Evolutionary conservation across 2,113 vertebrate genomes (phyloP), one percentile per base, ranked within the genome.

Genomic region (Cinclus mexicanus): DNA sequence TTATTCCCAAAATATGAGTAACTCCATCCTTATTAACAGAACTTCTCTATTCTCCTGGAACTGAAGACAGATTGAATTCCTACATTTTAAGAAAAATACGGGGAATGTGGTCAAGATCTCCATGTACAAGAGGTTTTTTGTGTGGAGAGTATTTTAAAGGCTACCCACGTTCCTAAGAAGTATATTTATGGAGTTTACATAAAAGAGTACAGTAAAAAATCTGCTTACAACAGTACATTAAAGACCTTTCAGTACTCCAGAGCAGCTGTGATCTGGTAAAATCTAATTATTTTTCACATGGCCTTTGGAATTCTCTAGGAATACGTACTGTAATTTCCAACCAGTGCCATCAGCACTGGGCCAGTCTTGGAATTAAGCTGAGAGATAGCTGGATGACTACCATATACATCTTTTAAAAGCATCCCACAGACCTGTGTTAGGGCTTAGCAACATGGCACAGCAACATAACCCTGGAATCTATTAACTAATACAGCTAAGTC

Each of bases 231-330:
- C 55, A 93, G 83, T 69, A 91, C 74, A 96, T 96, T 92, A 17
- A 95, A 88, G 90, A 91, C 55, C 83, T 95, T 97, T 98, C 84
- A 91, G 90, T 95, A 96, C 95, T 95, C 85, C 83, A 95, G 93
- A 92, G 91, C 93, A 96, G 95, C 92, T 97, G 93, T 96, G 92
- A 98, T 97, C 87, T 88, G 96, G 71, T 95, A 97, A 98, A 98
- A 98, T 95, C 92, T 96, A 98, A 98, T 98, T 97, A 97, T 98
- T 97, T 97, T 94, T 97, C 85, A 90, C 83, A 83, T 83, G 94
- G 74, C 87, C 87, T 65, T 96, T 95, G 82, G 96, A 98, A 98
- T 96, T 97, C 87, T 98, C 95, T 85, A 94, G 83, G 94, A 97
- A 96, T 94, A 97, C 85, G 86, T 94, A 90, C 78, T 94, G 92